Evolutionary conservation across 2,888 invertebrate genomes (phyloP).

Genomic region (Tenthredo mesomela): DNA sequence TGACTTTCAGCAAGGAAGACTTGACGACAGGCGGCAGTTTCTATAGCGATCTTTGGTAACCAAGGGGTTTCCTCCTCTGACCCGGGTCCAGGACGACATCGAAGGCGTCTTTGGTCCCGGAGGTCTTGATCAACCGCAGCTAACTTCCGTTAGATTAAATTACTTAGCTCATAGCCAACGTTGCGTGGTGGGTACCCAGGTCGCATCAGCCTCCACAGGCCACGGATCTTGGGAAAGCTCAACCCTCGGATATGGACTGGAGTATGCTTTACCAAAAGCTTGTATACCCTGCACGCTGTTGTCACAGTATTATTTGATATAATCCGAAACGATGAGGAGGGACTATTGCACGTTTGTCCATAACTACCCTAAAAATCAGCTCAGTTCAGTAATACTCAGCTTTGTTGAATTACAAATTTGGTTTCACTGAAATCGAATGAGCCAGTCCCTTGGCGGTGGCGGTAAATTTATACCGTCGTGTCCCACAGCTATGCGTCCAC

Average conservation of each 20-base stretch:
- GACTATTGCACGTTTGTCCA: neutral
- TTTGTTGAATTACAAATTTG: conserved; percentile 39
- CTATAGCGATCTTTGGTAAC: conserved; percentile 21
- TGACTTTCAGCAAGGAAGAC: neutral
- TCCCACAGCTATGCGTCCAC: conserved; percentile 26
- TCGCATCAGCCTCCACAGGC: neutral
- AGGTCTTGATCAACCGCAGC: conserved; percentile 57
- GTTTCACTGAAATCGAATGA: conserved; percentile 35
- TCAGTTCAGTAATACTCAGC: neutral
- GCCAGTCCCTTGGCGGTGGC: conserved; percentile 17
- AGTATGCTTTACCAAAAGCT: neutral
- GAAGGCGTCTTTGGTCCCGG: conserved; percentile 17
- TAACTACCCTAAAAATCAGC: neutral
- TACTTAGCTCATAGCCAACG: conserved; percentile 52
- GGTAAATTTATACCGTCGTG: conserved; percentile 29
- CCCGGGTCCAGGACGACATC: conserved; percentile 1
- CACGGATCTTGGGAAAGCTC: conserved; percentile 12
- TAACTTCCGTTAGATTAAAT: conserved; percentile 62
- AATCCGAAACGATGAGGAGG: conserved; percentile 9
- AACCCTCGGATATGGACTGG: conserved; percentile 1
- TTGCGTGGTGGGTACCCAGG: neutral
- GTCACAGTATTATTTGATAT: neutral
- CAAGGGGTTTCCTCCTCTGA: neutral
- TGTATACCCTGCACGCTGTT: neutral
- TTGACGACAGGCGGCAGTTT: neutral